Evolutionary conservation across 2,113 vertebrate species (phyloP), one percentile per base, ranked within the genome.

Genomic region (Zosterops borbonicus): DNA sequence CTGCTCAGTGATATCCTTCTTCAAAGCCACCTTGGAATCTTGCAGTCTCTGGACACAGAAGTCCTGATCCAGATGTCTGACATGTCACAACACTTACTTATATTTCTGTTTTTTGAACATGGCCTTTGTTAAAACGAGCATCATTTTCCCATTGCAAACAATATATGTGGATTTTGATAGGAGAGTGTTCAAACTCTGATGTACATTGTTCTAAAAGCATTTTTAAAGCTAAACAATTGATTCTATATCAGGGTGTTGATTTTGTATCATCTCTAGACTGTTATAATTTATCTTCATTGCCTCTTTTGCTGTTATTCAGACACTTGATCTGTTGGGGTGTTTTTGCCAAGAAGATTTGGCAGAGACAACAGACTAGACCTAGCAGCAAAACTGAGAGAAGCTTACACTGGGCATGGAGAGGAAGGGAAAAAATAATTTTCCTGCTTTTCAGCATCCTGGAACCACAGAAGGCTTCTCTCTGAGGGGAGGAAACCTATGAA

Each of bases 71-170:
- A n/a, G 22, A 37, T 42, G 24, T 76, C 31, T 19, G 33, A 37
- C 0, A 1, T 16, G 16, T 71, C 52, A 35, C 25, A 64, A 10
- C 3, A 4, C 42, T 60, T n/a, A 33, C 56, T 41, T 21, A 2
- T 39, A n/a, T 82, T 90, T 89, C 18, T 47, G 5, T 0, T 33
- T 64, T 77, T 76, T 82, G 2, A 62, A 31, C 33, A 4, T 15
- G 27, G 2, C 6, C 27, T 62, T 62, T 35, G 17, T 83, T 79
- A 75, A 76, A 69, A 53, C 6, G 9, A 47, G 19, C 50, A 23
- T 39, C 0, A 4, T 62, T 70, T 91, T 67, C n/a, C 24, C 23
- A 7, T 21, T 52, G 39, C 58, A 91, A 68, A 33, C 10, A 41
- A 12, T 19, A 11, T 8, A 0, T 0, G 2, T 31, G 60, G 71